Conservation (phyloP, 2,888 invertebrate species). For the Meiosimyza platycephala region DNA sequence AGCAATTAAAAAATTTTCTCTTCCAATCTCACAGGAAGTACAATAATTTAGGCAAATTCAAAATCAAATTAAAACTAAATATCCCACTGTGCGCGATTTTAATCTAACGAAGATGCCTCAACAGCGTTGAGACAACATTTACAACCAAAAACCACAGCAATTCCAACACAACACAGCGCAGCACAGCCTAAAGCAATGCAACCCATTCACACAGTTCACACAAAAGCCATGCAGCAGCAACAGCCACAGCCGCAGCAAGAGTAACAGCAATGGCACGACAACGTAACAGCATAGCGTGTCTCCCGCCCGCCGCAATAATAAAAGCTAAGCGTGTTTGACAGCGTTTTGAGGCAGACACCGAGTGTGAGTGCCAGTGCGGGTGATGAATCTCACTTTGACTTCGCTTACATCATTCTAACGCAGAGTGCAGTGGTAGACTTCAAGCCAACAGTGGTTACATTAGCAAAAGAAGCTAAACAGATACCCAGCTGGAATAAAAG, state of each 20-base stretch:
- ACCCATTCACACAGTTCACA: conserved; percentile 18
- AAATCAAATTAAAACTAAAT: neutral
- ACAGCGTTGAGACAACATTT: conserved; percentile 24
- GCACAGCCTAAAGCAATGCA: conserved; percentile 10
- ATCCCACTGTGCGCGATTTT: conserved; percentile 22
- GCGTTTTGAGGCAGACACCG: conserved; percentile 15
- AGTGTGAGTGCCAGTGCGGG: conserved; percentile 22
- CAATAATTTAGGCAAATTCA: too few relatives aligned
- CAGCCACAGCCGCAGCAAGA: neutral
- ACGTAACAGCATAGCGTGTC: conserved; percentile 9
- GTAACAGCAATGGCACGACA: neutral
- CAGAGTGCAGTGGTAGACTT: conserved; percentile 4
- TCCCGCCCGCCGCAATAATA: conserved; percentile 21
- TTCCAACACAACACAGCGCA: conserved; percentile 7
- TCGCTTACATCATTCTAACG: conserved; percentile 32
- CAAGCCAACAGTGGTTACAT: neutral
- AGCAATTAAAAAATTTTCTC: too few relatives aligned
- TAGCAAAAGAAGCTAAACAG: neutral
- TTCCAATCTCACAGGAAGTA: too few relatives aligned
- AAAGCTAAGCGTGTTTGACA: conserved; percentile 28
- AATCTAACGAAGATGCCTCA: conserved; percentile 31
- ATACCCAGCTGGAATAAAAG: too few relatives aligned
- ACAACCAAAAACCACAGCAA: neutral
- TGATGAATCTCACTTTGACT: conserved; percentile 26
- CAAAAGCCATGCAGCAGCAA: neutral